Evolutionary conservation across 2,888 invertebrate genomes (phyloP), one percentile per base, ranked within the genome.

Genomic region (Parasteatoda lunata): DNA sequence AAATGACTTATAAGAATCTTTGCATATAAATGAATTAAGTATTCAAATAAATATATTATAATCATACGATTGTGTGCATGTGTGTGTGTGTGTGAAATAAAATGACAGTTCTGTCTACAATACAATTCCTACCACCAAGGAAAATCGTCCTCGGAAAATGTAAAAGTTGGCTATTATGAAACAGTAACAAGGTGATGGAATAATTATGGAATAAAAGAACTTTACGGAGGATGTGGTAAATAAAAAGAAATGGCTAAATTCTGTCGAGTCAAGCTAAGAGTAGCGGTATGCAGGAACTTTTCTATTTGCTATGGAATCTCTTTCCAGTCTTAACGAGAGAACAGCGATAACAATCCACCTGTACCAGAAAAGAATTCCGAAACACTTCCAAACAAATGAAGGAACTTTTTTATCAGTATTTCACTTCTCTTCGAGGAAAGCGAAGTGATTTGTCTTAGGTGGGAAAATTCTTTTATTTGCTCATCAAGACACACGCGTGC

Each of bases 381-480:
- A 59, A 59, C n/a, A 9, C 59, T 30, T 30, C 59, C n/a, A 59
- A 59, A 59, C 59, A 59, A 59, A 59, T 9, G 59, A n/a, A n/a
- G n/a, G 59, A 59, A 59, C 9, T 59, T 59, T 59, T 69, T 66
- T 52, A 13, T 68, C 15, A 51, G 47, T 71, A 30, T 8, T 30
- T n/a, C 54, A n/a, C 47, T 52, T 51, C 49, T 80, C 69, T 75
- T 59, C 69, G 68, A 48, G 4, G 15, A 30, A 13, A 47, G 45
- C 69, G 76, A 76, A 82, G 76, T 82, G 75, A 82, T 82, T 82
- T 82, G 82, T 82, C 82, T 82, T 82, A 59, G 59, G 59, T 13
- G 70, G 59, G 76, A 54, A 70, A 76, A 69, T 82, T 82, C 82
- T 82, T 82, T 82, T 82, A 82, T 82, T 82, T 82, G 82, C 65